Evolutionary conservation across 2,888 invertebrate genomes (phyloP), one percentile per base, ranked within the genome.

Genomic region (Sclerodermus sp.): DNA sequence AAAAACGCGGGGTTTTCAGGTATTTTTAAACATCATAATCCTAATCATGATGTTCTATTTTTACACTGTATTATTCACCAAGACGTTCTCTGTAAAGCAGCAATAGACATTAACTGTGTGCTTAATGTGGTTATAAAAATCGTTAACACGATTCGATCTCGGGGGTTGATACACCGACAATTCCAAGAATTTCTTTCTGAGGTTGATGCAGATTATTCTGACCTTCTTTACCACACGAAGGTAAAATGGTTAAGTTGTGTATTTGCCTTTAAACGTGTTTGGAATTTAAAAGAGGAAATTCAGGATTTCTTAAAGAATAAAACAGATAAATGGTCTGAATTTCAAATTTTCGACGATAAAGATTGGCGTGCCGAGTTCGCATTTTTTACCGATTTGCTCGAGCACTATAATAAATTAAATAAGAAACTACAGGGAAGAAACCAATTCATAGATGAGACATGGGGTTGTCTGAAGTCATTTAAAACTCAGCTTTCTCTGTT

Each of bases 51-150:
- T 46, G 51, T 62, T 49, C 39, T 58, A 44, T 56, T 58, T 58
- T 45, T 58, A 37, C 54, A 62, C 51, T 60, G 57, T 52, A 51
- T 60, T 42, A 58, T 60, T 47, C 60, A 62, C 50, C 58, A 60
- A 49, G 49, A 60, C 52, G 51, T 50, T n/a, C 50, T 62, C 38
- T 56, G 62, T 51, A 57, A 51, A 60, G 51, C 50, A 45, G 60
- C 53, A 41, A 48, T 58, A 45, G 51, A 60, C 47, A 47, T 59
- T 50, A 51, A 55, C 42, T 56, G 54, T 47, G 56, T 58, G 23
- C 42, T 56, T 48, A 45, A 47, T 49, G 47, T 55, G 45, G 37
- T 37, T 10, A 13, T 37, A 15, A 54, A 57, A 42, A 17, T 51
- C 49, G 49, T 57, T 49, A 60, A 62, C 55, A 41, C 23, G 23